Evolutionary conservation across 2,888 invertebrate species (phyloP).

Genomic region (Eilema caniola): DNA sequence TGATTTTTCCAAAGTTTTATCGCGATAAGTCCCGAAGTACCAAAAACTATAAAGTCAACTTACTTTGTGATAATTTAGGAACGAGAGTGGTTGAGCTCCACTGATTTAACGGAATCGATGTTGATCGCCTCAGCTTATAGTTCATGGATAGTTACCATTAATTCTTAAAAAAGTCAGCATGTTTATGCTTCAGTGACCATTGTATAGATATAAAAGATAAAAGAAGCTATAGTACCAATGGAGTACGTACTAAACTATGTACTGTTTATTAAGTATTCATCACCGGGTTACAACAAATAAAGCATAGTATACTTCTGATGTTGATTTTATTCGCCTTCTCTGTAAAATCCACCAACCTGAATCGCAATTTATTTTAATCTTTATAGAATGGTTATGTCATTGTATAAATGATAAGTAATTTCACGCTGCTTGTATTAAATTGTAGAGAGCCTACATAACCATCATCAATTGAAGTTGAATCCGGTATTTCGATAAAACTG

Average conservation of each 20-base stretch:
- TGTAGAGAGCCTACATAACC: constrained; percentile 30
- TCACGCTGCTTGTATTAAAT: constrained; percentile 10
- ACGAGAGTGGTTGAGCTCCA: neutral
- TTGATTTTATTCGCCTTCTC: constrained; percentile 3
- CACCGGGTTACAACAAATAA: neutral
- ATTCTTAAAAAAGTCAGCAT: neutral
- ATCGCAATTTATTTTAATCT: constrained; percentile 2
- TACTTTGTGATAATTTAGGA: neutral
- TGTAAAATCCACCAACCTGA: neutral
- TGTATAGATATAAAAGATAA: neutral
- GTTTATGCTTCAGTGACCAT: constrained; percentile 1
- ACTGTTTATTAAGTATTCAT: no score
- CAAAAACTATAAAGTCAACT: no score
- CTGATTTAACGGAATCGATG: neutral
- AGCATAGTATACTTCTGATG: no score
- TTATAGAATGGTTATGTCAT: neutral
- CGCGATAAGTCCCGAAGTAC: no score
- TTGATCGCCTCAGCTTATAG: neutral
- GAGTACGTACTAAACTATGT: no score
- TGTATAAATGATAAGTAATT: constrained; percentile 13
- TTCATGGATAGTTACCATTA: neutral
- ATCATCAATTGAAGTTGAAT: constrained; percentile 38
- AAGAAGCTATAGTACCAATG: no score
- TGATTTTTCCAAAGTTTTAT: no score
- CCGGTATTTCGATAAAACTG: constrained; percentile 36